These are phyloP conservation scores for Anser cygnoides DNA, from an alignment of 2,113 vertebrate species.

Conservation along the genomic window DNA sequence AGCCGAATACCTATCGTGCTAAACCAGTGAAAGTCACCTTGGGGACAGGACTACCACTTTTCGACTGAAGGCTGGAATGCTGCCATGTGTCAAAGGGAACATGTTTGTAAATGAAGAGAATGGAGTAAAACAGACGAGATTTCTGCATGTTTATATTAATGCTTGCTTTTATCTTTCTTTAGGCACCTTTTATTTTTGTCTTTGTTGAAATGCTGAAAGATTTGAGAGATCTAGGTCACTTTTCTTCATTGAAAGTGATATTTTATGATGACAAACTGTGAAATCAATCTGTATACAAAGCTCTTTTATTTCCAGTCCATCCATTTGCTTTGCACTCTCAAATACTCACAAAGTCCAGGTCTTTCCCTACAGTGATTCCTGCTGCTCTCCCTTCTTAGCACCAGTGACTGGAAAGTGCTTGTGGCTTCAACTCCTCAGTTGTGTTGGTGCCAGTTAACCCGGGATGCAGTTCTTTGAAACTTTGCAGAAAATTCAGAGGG, in stretches of 20 bases:
- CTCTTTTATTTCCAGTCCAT: not conserved
- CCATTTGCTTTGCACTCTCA: not conserved
- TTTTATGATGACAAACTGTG: not conserved
- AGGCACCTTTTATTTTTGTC: not conserved
- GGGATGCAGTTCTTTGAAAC: rapidly evolving
- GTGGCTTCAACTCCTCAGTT: not conserved
- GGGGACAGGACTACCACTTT: not conserved
- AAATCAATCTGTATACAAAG: not conserved
- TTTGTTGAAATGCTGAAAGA: not conserved
- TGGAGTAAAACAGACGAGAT: not conserved
- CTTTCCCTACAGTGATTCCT: not conserved
- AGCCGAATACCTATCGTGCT: constrained; percentile 19
- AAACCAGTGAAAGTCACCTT: constrained; percentile 55
- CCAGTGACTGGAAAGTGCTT: not conserved
- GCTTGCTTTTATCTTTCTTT: not conserved
- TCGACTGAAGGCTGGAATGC: not conserved
- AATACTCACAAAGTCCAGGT: not conserved
- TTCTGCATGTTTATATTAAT: not conserved
- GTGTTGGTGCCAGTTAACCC: not conserved
- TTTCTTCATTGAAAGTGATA: not conserved
- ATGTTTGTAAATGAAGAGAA: not conserved
- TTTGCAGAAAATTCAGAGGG: not conserved
- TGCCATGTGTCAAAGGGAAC: not conserved
- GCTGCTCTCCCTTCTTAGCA: not conserved
- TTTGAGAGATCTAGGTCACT: not conserved